phyloP scores from a whole-genome alignment of 2,113 vertebrate genomes.

The Gavialis gangeticus region DNA sequence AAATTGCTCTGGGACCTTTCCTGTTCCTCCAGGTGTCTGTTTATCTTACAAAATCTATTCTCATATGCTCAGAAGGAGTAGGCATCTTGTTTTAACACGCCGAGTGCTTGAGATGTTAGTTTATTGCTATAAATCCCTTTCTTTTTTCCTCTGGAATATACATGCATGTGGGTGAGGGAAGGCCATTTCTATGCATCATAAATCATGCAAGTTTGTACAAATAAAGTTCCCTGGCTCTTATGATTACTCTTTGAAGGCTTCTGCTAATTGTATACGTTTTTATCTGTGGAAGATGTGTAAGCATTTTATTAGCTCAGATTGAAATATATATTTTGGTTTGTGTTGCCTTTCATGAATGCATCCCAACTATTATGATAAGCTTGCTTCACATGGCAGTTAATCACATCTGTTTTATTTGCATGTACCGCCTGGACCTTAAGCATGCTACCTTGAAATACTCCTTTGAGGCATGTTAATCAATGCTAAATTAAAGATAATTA shows the following conservation, averaged over 20 bases:
- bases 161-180: background rate
- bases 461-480: constrained; percentile 35
- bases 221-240: background rate
- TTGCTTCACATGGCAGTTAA: background rate
- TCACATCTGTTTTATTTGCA: constrained; percentile 3
- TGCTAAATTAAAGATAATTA: constrained; percentile 41
- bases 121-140: background rate
- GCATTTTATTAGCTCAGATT: background rate
- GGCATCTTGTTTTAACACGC: background rate
- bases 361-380: background rate
- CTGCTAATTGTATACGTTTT: background rate
- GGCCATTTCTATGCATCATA: background rate
- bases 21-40: background rate
- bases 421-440: background rate
- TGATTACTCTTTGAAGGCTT: background rate
- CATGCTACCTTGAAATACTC: background rate
- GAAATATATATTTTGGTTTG: background rate
- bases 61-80: background rate
- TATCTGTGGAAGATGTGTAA: background rate
- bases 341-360: background rate
- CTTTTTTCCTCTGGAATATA: background rate
- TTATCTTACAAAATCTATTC: background rate
- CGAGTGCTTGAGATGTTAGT: background rate
- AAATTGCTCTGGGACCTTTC: background rate
- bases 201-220: background rate